Conservation (phyloP, 2,888 invertebrate species). For the Rutpela maculata region DNA sequence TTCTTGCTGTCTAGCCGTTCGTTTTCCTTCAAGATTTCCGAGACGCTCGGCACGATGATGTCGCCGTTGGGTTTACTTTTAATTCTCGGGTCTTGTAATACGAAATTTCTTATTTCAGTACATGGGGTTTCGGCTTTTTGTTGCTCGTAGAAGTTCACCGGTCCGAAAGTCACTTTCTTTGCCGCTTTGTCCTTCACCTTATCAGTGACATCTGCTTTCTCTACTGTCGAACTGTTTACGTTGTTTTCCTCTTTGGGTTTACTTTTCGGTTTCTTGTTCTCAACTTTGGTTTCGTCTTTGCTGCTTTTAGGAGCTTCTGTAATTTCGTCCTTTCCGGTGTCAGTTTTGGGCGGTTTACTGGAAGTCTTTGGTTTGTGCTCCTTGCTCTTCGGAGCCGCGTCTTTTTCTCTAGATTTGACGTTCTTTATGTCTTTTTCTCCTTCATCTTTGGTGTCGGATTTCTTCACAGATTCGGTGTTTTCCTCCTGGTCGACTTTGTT, state of each 20-base stretch:
- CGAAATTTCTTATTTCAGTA: constrained; percentile 21
- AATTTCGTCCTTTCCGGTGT: not conserved
- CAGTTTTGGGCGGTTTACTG: not conserved
- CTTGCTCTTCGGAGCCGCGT: not conserved
- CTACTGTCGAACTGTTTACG: not conserved
- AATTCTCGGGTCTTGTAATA: constrained; percentile 44
- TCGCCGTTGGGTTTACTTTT: not conserved
- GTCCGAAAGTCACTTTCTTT: constrained; percentile 32
- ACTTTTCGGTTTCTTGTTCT: not conserved
- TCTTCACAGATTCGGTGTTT: constrained; percentile 5
- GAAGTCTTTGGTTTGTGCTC: constrained; percentile 16
- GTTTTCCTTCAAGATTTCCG: constrained; percentile 51
- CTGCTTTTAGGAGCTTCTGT: not conserved
- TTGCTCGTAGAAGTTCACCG: constrained; percentile 14
- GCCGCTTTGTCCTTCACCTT: constrained; percentile 35
- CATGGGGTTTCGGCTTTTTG: not conserved
- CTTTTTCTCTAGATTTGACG: not conserved
- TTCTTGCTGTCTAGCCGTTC: constrained; percentile 43
- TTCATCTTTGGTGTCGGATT: constrained; percentile 23
- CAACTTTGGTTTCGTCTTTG: not conserved
- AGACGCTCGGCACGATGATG: constrained; percentile 51
- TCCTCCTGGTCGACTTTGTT: constrained; percentile 51
- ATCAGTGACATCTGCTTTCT: not conserved
- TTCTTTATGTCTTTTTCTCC: not conserved
- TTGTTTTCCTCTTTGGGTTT: not conserved